phyloP scores from a whole-genome alignment of 1,140 invertebrate species.

The Diploscapter pachys region DNA sequence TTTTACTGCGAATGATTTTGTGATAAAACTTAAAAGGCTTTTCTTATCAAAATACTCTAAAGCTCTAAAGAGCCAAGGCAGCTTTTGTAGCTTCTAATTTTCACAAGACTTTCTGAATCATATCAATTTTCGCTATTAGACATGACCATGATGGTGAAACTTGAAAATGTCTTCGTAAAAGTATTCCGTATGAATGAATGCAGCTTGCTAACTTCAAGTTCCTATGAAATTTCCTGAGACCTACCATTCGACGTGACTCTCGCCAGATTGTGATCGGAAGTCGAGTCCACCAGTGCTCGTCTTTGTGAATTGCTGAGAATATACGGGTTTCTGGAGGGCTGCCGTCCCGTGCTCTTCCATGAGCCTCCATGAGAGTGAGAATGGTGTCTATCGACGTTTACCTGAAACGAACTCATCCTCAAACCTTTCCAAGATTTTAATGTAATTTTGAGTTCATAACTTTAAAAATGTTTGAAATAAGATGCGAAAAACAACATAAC shows the following conservation, averaged over 20 bases:
- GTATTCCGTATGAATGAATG: conserved; percentile 1
- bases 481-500: neutral
- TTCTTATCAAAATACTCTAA: too few relatives aligned
- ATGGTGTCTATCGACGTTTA: conserved; percentile 7
- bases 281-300: conserved; percentile 23
- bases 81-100: neutral
- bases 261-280: conserved; percentile 30
- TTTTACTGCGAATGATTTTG: too few relatives aligned
- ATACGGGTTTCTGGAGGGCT: conserved; percentile 4
- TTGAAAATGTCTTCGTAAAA: conserved; percentile 9
- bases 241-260: conserved; percentile 12
- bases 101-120: neutral
- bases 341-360: conserved; percentile 13
- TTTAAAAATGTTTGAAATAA: neutral
- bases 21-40: too few relatives aligned
- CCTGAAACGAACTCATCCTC: conserved; percentile 10
- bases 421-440: neutral
- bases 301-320: neutral
- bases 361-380: neutral
- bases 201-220: conserved; percentile 10
- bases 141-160: conserved; percentile 10
- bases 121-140: neutral
- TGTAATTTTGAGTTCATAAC: neutral
- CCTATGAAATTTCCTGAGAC: neutral
- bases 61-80: neutral